Conservation (phyloP, 2,113 vertebrate species). For the Cephalopterus ornatus region DNA sequence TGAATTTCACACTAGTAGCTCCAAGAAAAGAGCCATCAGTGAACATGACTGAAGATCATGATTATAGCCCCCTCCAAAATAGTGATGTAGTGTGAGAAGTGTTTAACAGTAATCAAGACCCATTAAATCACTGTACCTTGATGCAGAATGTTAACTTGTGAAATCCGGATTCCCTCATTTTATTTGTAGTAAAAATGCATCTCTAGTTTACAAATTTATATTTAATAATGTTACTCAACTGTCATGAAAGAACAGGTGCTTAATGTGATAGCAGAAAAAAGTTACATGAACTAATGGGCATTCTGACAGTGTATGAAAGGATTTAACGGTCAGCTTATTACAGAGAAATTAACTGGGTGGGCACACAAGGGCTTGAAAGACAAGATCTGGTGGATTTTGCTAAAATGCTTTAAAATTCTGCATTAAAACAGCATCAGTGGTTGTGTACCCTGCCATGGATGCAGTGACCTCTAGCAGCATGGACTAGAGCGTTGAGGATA, state of each 20-base stretch:
- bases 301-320: not conserved
- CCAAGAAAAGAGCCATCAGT: conserved; percentile 61
- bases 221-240: not conserved
- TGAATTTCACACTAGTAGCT: conserved; percentile 48
- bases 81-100: not conserved
- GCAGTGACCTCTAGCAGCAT: not conserved
- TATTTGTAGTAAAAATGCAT: conserved; percentile 52
- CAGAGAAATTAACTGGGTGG: not conserved
- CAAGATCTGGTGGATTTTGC: not conserved
- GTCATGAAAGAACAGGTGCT: not conserved
- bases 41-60: conserved; percentile 41
- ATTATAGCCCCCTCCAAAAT: not conserved
- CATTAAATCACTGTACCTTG: conserved; percentile 6
- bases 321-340: not conserved
- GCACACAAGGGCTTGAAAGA: not conserved
- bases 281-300: not conserved
- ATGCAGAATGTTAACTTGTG: not conserved
- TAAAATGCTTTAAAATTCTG: not conserved
- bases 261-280: not conserved
- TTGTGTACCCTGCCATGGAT: not conserved
- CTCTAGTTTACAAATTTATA: conserved; percentile 30
- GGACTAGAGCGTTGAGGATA: not conserved
- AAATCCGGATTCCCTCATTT: not conserved
- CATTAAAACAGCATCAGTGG: not conserved
- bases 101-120: conserved; percentile 24